phyloP scores from a whole-genome alignment of 2,113 vertebrate species.

The Perognathus longimembris region DNA sequence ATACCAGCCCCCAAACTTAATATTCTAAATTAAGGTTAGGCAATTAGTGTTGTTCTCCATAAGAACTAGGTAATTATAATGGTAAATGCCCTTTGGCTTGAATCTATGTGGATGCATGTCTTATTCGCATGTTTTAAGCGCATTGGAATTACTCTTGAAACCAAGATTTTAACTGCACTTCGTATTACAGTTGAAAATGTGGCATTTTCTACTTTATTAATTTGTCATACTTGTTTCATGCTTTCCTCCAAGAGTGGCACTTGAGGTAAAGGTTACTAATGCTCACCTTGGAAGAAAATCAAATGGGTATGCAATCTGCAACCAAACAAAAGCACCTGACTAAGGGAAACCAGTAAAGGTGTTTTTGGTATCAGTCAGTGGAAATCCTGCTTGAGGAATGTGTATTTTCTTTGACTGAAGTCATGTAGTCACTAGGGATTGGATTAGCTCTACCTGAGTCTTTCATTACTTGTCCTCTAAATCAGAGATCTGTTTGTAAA shows the following conservation, averaged over 20 bases:
- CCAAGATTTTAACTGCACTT: neutral
- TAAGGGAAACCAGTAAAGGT: neutral
- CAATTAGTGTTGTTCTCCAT: slow-evolving; percentile 63
- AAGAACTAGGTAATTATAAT: slow-evolving; percentile 61
- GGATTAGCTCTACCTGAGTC: slow-evolving; percentile 47
- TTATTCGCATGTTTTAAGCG: slow-evolving; percentile 23
- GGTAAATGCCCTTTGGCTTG: slow-evolving; percentile 46
- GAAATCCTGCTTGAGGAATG: neutral
- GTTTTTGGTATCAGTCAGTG: neutral
- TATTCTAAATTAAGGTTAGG: slow-evolving; percentile 67
- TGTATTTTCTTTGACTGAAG: slow-evolving; percentile 53
- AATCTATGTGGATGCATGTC: slow-evolving; percentile 7
- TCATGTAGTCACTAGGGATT: slow-evolving; percentile 30
- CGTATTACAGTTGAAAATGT: slow-evolving; percentile 40
- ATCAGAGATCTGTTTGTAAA: slow-evolving; percentile 49
- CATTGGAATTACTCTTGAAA: slow-evolving; percentile 5
- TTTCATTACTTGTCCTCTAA: slow-evolving; percentile 62
- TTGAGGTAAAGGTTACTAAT: slow-evolving; percentile 50
- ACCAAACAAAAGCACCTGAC: neutral
- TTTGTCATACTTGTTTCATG: slow-evolving; percentile 51
- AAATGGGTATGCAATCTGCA: slow-evolving; percentile 19
- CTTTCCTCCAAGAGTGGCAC: slow-evolving; percentile 23
- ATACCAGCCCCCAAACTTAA: slow-evolving; percentile 33
- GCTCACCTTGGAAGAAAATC: slow-evolving; percentile 55
- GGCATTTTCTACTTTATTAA: slow-evolving; percentile 1